Evolutionary conservation across 53 echinoderm and acorn worm species (phyloP), one percentile per base, ranked within the genome.

Genomic region (Holothuria leucospilota): DNA sequence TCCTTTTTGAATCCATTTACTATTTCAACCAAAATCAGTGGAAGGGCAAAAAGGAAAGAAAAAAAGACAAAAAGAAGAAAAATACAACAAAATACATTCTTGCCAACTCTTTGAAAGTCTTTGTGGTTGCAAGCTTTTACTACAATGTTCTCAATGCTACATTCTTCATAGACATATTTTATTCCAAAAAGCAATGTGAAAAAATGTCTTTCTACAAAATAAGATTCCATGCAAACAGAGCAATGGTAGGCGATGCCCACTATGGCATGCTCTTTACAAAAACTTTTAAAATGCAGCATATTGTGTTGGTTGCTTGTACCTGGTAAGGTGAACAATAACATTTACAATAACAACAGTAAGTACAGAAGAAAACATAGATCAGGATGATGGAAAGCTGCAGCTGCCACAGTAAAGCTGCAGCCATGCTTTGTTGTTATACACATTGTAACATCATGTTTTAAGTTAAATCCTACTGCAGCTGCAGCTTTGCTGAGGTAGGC

Each of bases 231-330:
- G 72, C 72, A 39, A 72, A 49, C 39, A 21, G 72, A 39, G 20
- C 71, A 70, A 34, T 13, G 30, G 34, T 18, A 38, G 23, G 56
- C 56, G 4, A 18, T 56, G 16, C 46, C 18, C 56, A 56, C 18
- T 18, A 18, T 16, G 4, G 56, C 15, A 56, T 56, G 56, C 56
- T 56, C 56, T 56, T 16, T 56, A 56, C 56, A 56, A 56, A 56
- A 56, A 56, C 56, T 56, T 56, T 46, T 38, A 39, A 38, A 72
- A 72, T 72, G 72, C 72, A 72, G 72, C 72, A 72, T 72, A 72
- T 72, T 72, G 34, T 72, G 72, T 72, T 72, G 72, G 72, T 72
- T 49, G 40, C 72, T 72, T 14, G 40, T 68, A 68, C 28, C 68
- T 68, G 28, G n/a, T 20, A 28, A 68, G 34, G 68, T 29, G n/a